Evolutionary conservation across 1,140 invertebrate species (phyloP).

Genomic region (Drosophila santomea): DNA sequence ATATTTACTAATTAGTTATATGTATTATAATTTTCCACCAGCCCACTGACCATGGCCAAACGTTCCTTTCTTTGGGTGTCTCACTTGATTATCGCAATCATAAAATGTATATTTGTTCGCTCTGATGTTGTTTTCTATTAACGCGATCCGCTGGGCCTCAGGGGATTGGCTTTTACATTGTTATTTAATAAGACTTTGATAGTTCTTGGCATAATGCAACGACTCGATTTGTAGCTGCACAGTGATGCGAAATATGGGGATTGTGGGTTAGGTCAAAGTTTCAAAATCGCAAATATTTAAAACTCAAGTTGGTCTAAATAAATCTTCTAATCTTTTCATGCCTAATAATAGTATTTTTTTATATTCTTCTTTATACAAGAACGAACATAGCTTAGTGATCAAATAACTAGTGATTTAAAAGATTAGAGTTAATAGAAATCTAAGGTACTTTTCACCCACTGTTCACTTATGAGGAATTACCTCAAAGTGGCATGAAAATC

Average conservation of each 20-base stretch:
- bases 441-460: conserved; percentile 21
- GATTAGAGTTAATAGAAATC: no score
- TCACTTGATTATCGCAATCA: conserved; percentile 70
- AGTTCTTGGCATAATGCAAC: conserved; percentile 67
- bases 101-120: conserved; percentile 70
- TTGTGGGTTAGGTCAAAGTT: no score
- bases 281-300: no score
- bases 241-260: conserved; percentile 8
- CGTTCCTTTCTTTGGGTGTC: conserved; percentile 29
- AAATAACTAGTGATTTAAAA: no score
- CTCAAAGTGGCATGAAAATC: conserved; percentile 44
- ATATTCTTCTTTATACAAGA: no score
- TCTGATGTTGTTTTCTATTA: conserved; percentile 60
- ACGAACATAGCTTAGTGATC: no score
- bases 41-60: conserved; percentile 50
- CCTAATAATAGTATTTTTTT: no score
- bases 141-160: conserved; percentile 32
- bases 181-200: conserved; percentile 65
- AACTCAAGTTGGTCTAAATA: no score
- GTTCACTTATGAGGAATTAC: conserved; percentile 39
- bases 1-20: conserved; percentile 70
- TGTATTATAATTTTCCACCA: conserved; percentile 45
- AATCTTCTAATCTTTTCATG: no score
- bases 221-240: conserved; percentile 14
- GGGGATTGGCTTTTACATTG: conserved; percentile 23